These are phyloP conservation scores for Taenaris catops DNA, from an alignment of 2,888 invertebrate genomes.

Conservation along the genomic window DNA sequence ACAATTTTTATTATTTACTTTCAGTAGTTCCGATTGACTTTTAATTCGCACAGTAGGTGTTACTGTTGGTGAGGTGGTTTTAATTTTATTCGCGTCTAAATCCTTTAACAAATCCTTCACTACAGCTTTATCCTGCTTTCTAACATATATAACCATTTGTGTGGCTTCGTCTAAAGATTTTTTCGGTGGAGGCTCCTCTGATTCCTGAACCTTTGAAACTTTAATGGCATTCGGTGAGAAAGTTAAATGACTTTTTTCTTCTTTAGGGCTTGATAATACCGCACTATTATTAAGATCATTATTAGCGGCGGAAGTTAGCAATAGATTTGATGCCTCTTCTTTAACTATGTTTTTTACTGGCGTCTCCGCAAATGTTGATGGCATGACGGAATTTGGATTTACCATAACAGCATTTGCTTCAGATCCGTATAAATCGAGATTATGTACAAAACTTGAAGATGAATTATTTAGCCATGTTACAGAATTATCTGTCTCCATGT, in stretches of 20 bases:
- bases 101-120: constrained; percentile 84
- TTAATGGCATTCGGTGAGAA: constrained; percentile 86
- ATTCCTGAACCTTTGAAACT: constrained; percentile 73
- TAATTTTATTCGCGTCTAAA: constrained; percentile 64
- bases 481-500: constrained; percentile 83
- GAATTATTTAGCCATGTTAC: constrained; percentile 81
- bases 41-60: constrained; percentile 66
- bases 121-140: constrained; percentile 74
- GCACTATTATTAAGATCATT: constrained; percentile 49
- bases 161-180: constrained; percentile 66
- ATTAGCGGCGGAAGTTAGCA: constrained; percentile 62
- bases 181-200: constrained; percentile 44
- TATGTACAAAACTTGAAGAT: constrained; percentile 82
- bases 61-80: constrained; percentile 37
- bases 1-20: constrained; percentile 67
- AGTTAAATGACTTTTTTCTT: constrained; percentile 85
- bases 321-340: constrained; percentile 67
- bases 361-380: constrained; percentile 82
- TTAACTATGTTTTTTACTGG: constrained; percentile 67
- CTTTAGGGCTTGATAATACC: constrained; percentile 81
- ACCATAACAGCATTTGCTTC: constrained; percentile 91
- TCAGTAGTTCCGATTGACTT: constrained; percentile 60
- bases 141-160: constrained; percentile 69
- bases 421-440: constrained; percentile 83
- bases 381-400: constrained; percentile 95